A percentile compares a stretch with the other conserved stretches of the same genome.
phyloP scores from a whole-genome alignment of 2,113 vertebrate species.

The Amphilophus citrinellus region DNA sequence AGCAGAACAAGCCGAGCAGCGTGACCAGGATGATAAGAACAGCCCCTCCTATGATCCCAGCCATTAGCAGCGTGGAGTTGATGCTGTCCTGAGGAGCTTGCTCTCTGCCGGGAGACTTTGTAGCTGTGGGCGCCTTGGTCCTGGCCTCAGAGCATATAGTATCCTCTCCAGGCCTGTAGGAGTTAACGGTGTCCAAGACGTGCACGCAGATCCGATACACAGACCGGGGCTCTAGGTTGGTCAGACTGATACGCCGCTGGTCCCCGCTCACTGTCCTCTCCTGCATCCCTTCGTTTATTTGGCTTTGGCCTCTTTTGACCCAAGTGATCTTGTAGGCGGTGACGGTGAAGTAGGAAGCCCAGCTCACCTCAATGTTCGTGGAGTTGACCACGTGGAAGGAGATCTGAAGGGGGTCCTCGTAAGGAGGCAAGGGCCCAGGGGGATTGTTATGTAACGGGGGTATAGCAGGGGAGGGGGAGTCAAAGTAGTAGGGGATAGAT shows the following conservation, averaged over 20 bases:
- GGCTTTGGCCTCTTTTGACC: conserved; percentile 95
- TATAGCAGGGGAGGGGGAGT: conserved; percentile 71
- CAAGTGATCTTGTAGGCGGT: conserved; percentile 95
- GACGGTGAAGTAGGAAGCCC: conserved; percentile 91
- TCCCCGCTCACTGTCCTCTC: conserved; percentile 92
- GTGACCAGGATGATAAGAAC: conserved; percentile 92
- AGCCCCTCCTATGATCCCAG: conserved; percentile 93
- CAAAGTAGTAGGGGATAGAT: conserved; percentile 63
- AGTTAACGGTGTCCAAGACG: conserved; percentile 91
- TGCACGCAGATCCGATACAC: conserved; percentile 95
- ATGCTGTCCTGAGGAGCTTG: conserved; percentile 89
- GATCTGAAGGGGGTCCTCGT: conserved; percentile 89
- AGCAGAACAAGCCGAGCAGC: conserved; percentile 94
- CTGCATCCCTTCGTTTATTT: conserved; percentile 91
- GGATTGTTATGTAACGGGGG: conserved; percentile 82
- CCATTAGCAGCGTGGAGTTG: conserved; percentile 93
- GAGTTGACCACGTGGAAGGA: conserved; percentile 92
- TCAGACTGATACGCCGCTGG: conserved; percentile 86
- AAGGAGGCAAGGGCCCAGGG: conserved; percentile 82
- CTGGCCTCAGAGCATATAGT: conserved; percentile 86
- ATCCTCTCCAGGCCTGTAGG: conserved; percentile 90
- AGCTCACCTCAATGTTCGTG: conserved; percentile 91
- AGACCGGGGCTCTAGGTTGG: conserved; percentile 90
- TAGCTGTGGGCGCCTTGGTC: conserved; percentile 86
- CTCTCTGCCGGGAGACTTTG: conserved; percentile 88